phyloP scores from a whole-genome alignment of 2,888 invertebrate genomes.

The Amitus sp. region DNA sequence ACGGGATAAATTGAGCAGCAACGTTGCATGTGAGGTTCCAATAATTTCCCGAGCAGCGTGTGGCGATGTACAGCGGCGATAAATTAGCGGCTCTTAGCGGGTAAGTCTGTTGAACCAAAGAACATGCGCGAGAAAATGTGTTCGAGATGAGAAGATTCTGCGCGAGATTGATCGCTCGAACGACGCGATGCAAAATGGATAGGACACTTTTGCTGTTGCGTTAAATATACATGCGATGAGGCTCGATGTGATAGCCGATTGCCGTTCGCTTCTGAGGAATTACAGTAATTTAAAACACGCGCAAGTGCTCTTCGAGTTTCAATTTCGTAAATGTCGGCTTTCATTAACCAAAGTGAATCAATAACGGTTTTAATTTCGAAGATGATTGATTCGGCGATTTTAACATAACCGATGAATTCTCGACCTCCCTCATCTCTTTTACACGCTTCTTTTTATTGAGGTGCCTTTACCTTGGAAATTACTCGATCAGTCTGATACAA shows the following conservation, averaged over 20 bases:
- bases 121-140: slow-evolving; percentile 33
- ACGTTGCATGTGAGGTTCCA: slow-evolving; percentile 56
- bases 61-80: slow-evolving; percentile 45
- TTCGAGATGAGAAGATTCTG: slow-evolving; percentile 34
- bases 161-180: slow-evolving; percentile 25
- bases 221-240: slow-evolving; percentile 3
- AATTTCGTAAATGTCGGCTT: not conserved
- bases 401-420: too few species aligned
- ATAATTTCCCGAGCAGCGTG: slow-evolving; percentile 45
- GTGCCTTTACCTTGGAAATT: too few species aligned
- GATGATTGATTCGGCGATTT: not conserved
- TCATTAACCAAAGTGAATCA: not conserved
- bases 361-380: slow-evolving; percentile 6
- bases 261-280: not conserved
- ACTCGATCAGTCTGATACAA: too few species aligned
- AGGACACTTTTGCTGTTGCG: not conserved
- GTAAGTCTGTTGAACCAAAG: slow-evolving; percentile 40
- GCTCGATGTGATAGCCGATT: not conserved
- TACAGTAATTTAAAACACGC: not conserved
- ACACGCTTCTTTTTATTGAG: too few species aligned
- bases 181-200: slow-evolving; percentile 10
- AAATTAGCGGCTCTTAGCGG: slow-evolving; percentile 38
- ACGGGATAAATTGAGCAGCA: slow-evolving; percentile 55
- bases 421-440: too few species aligned
- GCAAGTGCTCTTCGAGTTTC: slow-evolving; percentile 1